phyloP scores from a whole-genome alignment of 2,888 invertebrate genomes.

The Bimastos eiseni region DNA sequence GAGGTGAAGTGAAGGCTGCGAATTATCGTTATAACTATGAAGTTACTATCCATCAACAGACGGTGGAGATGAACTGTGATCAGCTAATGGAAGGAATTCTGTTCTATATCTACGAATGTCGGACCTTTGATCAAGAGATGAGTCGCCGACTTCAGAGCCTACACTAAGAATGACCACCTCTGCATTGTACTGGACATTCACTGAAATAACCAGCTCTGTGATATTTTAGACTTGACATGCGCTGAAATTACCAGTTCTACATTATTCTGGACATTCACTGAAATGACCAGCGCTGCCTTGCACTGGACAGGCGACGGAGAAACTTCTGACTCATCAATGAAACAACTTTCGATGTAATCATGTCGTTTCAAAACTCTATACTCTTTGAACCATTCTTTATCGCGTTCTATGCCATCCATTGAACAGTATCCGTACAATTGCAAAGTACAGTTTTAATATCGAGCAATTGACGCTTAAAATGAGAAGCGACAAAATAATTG shows the following conservation, averaged over 20 bases:
- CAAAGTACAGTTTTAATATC: not conserved
- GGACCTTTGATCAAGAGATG: too few relatives aligned
- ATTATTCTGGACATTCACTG: too few relatives aligned
- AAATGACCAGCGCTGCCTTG: too few relatives aligned
- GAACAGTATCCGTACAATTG: not conserved
- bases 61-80: too few relatives aligned
- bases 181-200: not conserved
- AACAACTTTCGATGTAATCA: not conserved
- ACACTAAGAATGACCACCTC: too few relatives aligned
- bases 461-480: not conserved
- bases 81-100: too few relatives aligned
- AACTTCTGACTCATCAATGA: not conserved
- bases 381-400: not conserved
- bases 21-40: not conserved
- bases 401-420: not conserved
- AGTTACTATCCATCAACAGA: not conserved
- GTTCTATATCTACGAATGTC: too few relatives aligned
- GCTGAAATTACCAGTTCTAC: too few relatives aligned
- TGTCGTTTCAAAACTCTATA: not conserved
- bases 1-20: not conserved
- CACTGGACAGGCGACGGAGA: too few relatives aligned
- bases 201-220: too few relatives aligned
- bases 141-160: too few relatives aligned
- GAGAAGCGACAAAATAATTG: not conserved
- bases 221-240: too few relatives aligned